These are phyloP conservation scores for Zaprionus tsacasi DNA, from an alignment of 1,140 invertebrate genomes.

Conservation along the genomic window DNA sequence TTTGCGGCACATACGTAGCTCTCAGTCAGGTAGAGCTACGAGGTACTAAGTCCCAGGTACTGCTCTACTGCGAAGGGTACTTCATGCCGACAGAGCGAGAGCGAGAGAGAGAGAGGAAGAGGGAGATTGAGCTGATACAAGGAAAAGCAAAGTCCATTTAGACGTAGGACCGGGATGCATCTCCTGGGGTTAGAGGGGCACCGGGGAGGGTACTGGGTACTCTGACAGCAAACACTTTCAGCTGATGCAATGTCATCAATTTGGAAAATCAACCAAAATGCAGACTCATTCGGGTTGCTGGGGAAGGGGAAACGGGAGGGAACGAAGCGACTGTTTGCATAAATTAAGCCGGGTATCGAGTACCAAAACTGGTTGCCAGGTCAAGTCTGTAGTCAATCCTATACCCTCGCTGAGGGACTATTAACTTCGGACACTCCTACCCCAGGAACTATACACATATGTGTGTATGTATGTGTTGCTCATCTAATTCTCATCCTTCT, in stretches of 20 bases:
- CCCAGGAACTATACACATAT: background rate
- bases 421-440: constrained; percentile 1
- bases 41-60: constrained; percentile 45
- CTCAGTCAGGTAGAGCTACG: constrained; percentile 28
- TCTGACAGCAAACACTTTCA: constrained; percentile 51
- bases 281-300: constrained; percentile 24
- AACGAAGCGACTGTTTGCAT: constrained; percentile 50
- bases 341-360: constrained; percentile 55
- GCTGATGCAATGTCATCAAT: constrained; percentile 75
- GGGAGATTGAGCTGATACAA: background rate
- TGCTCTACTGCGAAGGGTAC: constrained; percentile 8
- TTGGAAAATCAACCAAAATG: constrained; percentile 67
- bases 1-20: constrained; percentile 63
- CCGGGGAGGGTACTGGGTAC: constrained; percentile 1
- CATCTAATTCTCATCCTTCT: no score
- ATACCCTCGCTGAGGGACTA: background rate
- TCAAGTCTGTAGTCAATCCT: constrained; percentile 7
- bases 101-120: background rate
- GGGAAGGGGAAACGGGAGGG: background rate
- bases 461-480: no score
- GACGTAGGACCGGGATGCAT: constrained; percentile 3
- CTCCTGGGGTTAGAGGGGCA: background rate
- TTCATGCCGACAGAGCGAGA: constrained; percentile 15
- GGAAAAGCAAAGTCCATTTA: constrained; percentile 41
- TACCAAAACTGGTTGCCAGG: constrained; percentile 18